phyloP scores from a whole-genome alignment of 2,888 invertebrate genomes.

The Drosophila kanekoi region DNA sequence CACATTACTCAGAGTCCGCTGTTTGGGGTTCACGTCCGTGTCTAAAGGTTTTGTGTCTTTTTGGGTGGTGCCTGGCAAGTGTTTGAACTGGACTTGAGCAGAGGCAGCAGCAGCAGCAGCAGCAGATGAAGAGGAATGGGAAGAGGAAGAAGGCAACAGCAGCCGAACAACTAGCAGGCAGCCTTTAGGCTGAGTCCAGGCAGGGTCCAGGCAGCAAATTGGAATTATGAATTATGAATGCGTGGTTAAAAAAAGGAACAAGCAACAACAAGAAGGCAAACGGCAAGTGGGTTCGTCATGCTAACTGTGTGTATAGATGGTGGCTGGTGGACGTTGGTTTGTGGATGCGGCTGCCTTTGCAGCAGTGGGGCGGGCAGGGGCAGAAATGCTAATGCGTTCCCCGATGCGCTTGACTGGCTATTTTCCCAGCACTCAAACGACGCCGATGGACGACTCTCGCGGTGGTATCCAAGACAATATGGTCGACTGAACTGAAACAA shows the following conservation, averaged over 20 bases:
- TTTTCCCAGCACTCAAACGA: constrained; percentile 81
- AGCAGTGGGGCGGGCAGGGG: constrained; percentile 34
- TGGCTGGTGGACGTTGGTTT: neutral
- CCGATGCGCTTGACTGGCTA: constrained; percentile 76
- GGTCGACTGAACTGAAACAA: constrained; percentile 80
- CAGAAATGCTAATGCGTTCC: constrained; percentile 79
- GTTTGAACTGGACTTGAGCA: constrained; percentile 72
- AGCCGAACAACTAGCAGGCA: constrained; percentile 19
- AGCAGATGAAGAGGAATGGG: neutral
- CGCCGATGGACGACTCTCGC: constrained; percentile 44
- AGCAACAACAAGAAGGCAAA: constrained; percentile 46
- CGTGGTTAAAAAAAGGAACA: constrained; percentile 78
- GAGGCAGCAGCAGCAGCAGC: constrained; percentile 10
- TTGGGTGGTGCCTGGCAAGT: constrained; percentile 65
- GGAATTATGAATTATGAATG: constrained; percentile 83
- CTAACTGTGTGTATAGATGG: constrained; percentile 46
- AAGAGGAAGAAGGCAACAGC: constrained; percentile 14
- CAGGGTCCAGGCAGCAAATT: constrained; percentile 74
- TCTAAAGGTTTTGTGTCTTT: constrained; percentile 50
- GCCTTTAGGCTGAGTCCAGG: constrained; percentile 22
- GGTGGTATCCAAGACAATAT: constrained; percentile 64
- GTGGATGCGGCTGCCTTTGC: constrained; percentile 1
- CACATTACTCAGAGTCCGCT: constrained; percentile 69
- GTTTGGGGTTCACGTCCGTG: constrained; percentile 27
- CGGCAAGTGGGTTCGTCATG: constrained; percentile 70